These are phyloP conservation scores for Balaenoptera acutorostrata DNA, from an alignment of 2,113 vertebrate genomes.

Conservation along the genomic window DNA sequence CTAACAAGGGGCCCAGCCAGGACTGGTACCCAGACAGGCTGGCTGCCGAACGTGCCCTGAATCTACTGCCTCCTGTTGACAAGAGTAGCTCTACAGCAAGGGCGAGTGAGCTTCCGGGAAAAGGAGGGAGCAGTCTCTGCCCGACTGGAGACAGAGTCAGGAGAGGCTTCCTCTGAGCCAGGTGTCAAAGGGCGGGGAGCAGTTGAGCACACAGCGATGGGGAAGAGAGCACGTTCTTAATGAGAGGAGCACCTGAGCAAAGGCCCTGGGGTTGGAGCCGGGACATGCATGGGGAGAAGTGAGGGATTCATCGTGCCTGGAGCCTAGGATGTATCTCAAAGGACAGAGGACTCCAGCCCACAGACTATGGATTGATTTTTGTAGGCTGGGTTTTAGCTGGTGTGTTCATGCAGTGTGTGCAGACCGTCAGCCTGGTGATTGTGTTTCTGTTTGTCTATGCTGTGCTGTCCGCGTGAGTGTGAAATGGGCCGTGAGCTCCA, in stretches of 20 bases:
- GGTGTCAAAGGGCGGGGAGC: background rate
- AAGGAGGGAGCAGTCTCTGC: background rate
- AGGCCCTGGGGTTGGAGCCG: background rate
- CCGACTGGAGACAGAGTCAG: background rate
- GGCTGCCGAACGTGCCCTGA: background rate
- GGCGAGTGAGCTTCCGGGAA: background rate
- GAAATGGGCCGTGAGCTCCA: background rate
- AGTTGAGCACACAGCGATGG: background rate
- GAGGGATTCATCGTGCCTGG: background rate
- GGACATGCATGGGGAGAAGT: rapidly evolving
- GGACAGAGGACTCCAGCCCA: background rate
- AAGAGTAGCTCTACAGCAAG: background rate
- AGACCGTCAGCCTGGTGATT: background rate
- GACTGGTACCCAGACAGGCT: background rate
- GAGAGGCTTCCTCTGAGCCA: background rate
- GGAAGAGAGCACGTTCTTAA: background rate
- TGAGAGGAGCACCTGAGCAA: background rate
- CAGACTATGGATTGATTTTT: background rate
- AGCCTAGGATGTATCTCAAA: background rate
- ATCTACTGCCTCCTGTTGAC: background rate
- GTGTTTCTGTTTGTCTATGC: background rate
- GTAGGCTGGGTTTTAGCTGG: background rate
- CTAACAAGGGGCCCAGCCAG: background rate
- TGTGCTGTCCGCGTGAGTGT: background rate
- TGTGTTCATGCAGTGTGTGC: no score